phyloP scores from a whole-genome alignment of 2,797 vertebrate genomes.

The Thalassophryne amazonica region DNA sequence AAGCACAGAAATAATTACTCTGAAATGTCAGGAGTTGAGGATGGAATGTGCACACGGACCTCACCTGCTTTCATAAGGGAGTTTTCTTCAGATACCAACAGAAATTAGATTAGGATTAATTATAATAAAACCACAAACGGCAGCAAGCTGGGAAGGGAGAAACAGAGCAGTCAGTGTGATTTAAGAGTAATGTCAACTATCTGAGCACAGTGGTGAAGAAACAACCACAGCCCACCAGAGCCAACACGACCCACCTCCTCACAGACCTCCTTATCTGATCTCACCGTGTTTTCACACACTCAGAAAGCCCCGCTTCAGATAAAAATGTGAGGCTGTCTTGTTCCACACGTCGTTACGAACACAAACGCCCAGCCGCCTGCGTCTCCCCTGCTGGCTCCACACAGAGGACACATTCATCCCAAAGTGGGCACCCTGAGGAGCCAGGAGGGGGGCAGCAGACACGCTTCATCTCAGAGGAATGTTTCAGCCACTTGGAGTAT shows the following conservation, averaged over 20 bases:
- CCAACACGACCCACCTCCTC: no score
- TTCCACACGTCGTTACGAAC: conserved; percentile 56
- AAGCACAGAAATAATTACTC: no score
- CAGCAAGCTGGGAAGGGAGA: no score
- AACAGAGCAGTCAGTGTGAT: conserved; percentile 9
- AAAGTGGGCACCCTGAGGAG: conserved; percentile 61
- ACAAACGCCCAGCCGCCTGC: conserved; percentile 42
- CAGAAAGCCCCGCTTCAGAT: conserved; percentile 8
- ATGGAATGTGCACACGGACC: no score
- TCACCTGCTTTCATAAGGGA: conserved; percentile 16
- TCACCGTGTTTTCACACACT: background rate
- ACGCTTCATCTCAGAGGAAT: conserved; percentile 56
- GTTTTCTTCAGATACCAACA: conserved; percentile 22
- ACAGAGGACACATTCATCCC: conserved; percentile 77
- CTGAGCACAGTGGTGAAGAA: conserved; percentile 1
- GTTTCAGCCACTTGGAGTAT: conserved; percentile 52
- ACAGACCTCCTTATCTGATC: background rate
- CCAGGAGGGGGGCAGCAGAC: conserved; percentile 25
- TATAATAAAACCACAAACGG: conserved; percentile 5
- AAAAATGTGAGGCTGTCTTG: conserved; percentile 12
- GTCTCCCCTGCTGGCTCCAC: conserved; percentile 50
- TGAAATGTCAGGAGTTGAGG: no score
- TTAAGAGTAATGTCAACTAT: conserved; percentile 38
- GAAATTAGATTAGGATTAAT: conserved; percentile 34
- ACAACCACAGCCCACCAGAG: no score